Evolutionary conservation across 23 tunicate species (phyloP).

Genomic region (Halocynthia roretzi): DNA sequence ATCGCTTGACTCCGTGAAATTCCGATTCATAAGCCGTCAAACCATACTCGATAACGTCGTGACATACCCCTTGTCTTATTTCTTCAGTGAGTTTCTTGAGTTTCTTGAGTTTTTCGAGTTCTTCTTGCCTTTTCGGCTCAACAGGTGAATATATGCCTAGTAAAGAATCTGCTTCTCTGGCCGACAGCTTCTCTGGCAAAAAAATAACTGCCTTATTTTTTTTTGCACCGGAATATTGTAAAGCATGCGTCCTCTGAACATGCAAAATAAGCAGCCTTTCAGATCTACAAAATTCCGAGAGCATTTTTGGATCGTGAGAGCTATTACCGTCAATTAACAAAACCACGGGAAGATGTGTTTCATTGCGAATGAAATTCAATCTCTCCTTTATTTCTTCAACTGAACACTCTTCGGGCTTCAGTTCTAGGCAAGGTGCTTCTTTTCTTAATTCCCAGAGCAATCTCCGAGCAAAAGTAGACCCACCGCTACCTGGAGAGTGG

Average conservation of each 20-base stretch:
- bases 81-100: not conserved
- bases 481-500: slow-evolving; percentile 61
- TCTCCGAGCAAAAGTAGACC: slow-evolving; percentile 57
- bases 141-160: not conserved
- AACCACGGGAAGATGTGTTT: slow-evolving; percentile 33
- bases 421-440: slow-evolving; percentile 36
- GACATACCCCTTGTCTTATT: not conserved
- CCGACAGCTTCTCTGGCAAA: not conserved
- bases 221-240: too few relatives aligned
- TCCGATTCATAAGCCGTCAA: slow-evolving; percentile 37
- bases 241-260: not conserved
- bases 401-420: slow-evolving; percentile 1
- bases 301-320: slow-evolving; percentile 1
- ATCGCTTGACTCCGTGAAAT: slow-evolving; percentile 33
- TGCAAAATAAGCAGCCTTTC: not conserved
- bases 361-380: slow-evolving; percentile 7
- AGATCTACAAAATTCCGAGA: not conserved
- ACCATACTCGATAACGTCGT: slow-evolving; percentile 39
- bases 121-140: not conserved
- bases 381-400: slow-evolving; percentile 12
- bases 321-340: slow-evolving; percentile 34
- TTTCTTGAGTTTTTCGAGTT: not conserved
- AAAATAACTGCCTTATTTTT: not conserved
- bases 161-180: not conserved
- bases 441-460: slow-evolving; percentile 34